These are phyloP conservation scores for Bimastos eiseni DNA, from an alignment of 2,888 invertebrate species.

Conservation along the genomic window DNA sequence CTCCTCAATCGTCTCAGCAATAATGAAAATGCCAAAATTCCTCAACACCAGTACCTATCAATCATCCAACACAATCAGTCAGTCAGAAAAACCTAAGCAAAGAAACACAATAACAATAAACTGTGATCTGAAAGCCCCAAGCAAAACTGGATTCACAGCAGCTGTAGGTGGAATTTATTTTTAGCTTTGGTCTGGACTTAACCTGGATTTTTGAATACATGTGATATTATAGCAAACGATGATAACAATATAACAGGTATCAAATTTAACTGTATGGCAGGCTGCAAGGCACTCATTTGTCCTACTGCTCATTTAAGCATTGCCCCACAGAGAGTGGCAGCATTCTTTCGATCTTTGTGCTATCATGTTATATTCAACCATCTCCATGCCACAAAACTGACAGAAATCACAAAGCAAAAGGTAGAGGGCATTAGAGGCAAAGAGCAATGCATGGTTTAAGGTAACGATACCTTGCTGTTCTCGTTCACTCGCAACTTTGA, in stretches of 20 bases:
- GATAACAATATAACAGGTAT: too few species aligned
- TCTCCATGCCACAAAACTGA: neutral
- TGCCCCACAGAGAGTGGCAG: too few species aligned
- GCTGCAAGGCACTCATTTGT: too few species aligned
- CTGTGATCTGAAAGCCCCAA: neutral
- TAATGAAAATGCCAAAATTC: conserved; percentile 87
- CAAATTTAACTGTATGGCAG: too few species aligned
- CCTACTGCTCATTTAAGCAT: too few species aligned
- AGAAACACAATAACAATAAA: neutral
- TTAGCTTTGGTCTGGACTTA: neutral
- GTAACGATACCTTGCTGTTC: conserved; percentile 7
- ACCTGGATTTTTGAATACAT: neutral
- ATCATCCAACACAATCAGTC: neutral
- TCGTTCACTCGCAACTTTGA: neutral
- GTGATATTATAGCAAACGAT: too few species aligned
- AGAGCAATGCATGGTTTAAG: neutral
- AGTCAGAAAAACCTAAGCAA: neutral
- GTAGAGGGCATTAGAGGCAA: neutral
- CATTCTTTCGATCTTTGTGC: too few species aligned
- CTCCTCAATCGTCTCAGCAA: conserved; percentile 93
- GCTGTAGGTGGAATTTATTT: too few species aligned
- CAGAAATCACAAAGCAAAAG: too few species aligned
- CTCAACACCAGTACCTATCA: conserved; percentile 69
- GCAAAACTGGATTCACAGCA: neutral
- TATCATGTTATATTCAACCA: too few species aligned